Conservation (phyloP, 37 sponge, comb jelly and placozoan genomes). For the Halichondria panicea region DNA sequence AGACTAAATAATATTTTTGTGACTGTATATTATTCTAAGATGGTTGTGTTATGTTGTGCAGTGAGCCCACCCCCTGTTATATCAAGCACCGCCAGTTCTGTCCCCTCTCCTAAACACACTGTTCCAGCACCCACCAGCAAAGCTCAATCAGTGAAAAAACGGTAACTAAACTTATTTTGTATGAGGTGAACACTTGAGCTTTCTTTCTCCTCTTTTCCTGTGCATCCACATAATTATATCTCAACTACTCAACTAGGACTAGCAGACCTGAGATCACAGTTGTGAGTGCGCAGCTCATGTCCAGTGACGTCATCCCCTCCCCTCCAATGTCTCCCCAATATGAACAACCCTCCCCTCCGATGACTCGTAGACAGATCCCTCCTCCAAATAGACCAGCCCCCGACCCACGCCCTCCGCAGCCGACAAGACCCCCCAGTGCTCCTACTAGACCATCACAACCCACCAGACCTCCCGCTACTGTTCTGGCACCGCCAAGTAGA, state of each 20-base stretch:
- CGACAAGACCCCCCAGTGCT: background rate
- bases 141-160: background rate
- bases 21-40: background rate
- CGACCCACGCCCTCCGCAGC: too few relatives aligned
- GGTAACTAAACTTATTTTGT: background rate
- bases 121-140: background rate
- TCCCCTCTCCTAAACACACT: background rate
- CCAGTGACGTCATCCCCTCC: conserved; percentile 8
- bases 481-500: background rate
- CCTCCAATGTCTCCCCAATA: background rate
- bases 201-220: background rate
- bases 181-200: background rate
- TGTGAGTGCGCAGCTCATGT: conserved; percentile 11
- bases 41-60: background rate
- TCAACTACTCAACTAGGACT: too few relatives aligned
- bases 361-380: too few relatives aligned
- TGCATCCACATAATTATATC: too few relatives aligned
- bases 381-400: background rate
- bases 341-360: too few relatives aligned
- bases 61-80: background rate
- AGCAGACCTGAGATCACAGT: conserved; percentile 24
- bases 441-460: background rate
- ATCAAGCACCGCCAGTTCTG: background rate
- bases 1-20: background rate
- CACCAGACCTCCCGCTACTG: background rate